Percentiles rank a stretch among this genome's conserved stretches.
These are phyloP conservation scores for Champsocephalus gunnari DNA, from an alignment of 2,797 vertebrate genomes.

Conservation along the genomic window DNA sequence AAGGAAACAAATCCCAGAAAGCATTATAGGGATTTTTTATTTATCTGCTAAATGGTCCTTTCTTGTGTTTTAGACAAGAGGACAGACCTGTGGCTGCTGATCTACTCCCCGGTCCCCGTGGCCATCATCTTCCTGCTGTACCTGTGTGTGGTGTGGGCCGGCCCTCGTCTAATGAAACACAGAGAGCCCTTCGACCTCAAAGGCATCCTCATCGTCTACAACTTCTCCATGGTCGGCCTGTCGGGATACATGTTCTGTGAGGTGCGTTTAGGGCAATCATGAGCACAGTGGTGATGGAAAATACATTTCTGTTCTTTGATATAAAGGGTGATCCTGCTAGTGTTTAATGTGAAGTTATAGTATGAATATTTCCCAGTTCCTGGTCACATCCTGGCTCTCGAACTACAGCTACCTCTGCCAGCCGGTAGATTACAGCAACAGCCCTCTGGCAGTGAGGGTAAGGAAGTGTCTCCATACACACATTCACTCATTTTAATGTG, in stretches of 20 bases:
- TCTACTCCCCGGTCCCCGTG: slow-evolving; percentile 79
- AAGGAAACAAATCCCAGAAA: too few species aligned
- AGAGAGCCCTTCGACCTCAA: slow-evolving; percentile 72
- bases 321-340: neutral
- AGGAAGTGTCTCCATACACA: slow-evolving; percentile 8
- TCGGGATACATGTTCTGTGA: slow-evolving; percentile 84
- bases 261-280: slow-evolving; percentile 65
- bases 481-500: neutral
- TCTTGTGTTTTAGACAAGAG: slow-evolving; percentile 79
- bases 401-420: slow-evolving; percentile 86
- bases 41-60: neutral
- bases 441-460: slow-evolving; percentile 82
- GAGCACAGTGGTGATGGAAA: neutral
- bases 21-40: too few species aligned
- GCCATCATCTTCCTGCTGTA: slow-evolving; percentile 75
- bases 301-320: neutral
- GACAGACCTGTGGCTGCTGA: slow-evolving; percentile 82
- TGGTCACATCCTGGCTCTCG: slow-evolving; percentile 80
- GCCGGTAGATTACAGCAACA: slow-evolving; percentile 83
- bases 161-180: slow-evolving; percentile 69
- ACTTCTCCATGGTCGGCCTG: slow-evolving; percentile 78
- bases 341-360: neutral
- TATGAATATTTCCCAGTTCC: slow-evolving; percentile 75
- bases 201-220: slow-evolving; percentile 76
- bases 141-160: slow-evolving; percentile 76